Evolutionary conservation across 2,797 vertebrate genomes (phyloP), one percentile per base, ranked within the genome.

Genomic region (Oceanodroma leucorhoa): DNA sequence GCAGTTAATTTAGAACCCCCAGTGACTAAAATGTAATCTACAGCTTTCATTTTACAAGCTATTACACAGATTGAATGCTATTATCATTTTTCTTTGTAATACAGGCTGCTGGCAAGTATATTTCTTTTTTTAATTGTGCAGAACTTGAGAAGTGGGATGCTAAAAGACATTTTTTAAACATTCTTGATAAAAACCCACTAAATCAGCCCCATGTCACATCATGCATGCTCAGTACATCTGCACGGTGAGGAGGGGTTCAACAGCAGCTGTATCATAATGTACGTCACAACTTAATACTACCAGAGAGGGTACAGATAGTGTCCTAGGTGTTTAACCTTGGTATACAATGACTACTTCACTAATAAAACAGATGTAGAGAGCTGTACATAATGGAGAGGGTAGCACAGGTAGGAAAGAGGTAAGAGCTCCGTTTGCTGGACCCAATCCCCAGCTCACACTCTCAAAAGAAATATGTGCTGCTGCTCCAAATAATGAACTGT

Each of bases 21-120:
- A 67, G 64, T 72, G 53, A 81, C 45, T 86, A 73, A 83, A 93
- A 76, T 38, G 40, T 40, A 88, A 88, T 45, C 72, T 50, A 16
- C 45, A 81, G 57, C 40, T 81, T 95, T 94, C 53, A 67, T 83
- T 94, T 88, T 88, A 64, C 61, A 73, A 91, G 57, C 40, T 64
- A 27, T 83, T 80, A 48, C 45, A 83, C 40, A 75, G 40, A 67
- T 22, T 38, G 36, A 90, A 83, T 15, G 48, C 48, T 57, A 34
- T 41, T 55, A 57, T 34, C 0, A 8, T 71, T 90, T 87, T 80
- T 78, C 48, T 83, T 83, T 70, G 55, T 20, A 66, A 83, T 77
- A 78, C 1, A 60, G 36, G 22, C 45, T 81, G 14, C n/a, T 75
- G 61, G 61, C 26, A 93, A 80, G 26, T 55, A 18, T 51, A 45